Percentiles rank a stretch among this genome's conserved stretches.
These are phyloP conservation scores for Sycophaga agraensis DNA, from an alignment of 1,140 invertebrate species.

Conservation along the genomic window DNA sequence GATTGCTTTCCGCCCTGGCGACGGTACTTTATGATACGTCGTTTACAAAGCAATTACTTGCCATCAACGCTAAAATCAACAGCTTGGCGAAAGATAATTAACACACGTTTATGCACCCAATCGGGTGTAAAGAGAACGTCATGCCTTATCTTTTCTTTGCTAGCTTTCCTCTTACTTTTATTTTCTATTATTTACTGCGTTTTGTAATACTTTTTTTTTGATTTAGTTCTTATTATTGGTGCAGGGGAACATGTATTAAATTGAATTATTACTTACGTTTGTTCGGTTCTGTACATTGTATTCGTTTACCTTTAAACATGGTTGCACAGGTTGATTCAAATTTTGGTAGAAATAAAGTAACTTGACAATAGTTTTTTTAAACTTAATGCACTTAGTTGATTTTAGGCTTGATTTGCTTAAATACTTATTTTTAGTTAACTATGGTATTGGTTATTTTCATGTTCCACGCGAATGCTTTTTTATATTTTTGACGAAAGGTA, in stretches of 20 bases:
- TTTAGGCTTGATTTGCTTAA: too few relatives aligned
- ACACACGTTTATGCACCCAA: constrained; percentile 41
- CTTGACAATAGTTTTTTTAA: constrained; percentile 4
- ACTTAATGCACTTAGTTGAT: constrained; percentile 8
- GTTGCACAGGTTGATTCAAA: too few relatives aligned
- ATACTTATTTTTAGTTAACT: constrained; percentile 7
- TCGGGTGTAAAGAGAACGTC: constrained; percentile 33
- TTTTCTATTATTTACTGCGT: constrained; percentile 40
- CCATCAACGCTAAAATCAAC: constrained; percentile 73
- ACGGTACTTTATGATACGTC: constrained; percentile 70
- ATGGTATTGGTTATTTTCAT: constrained; percentile 14
- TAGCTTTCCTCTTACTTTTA: constrained; percentile 48
- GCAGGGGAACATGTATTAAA: constrained; percentile 23
- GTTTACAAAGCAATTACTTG: constrained; percentile 71
- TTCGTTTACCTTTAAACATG: too few relatives aligned
- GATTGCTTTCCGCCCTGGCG: constrained; percentile 65
- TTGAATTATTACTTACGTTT: neutral
- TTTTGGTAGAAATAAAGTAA: neutral
- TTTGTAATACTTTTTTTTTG: constrained; percentile 23
- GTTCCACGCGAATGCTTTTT: neutral
- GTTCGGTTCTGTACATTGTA: too few relatives aligned
- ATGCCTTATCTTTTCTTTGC: constrained; percentile 43
- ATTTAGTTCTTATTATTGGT: constrained; percentile 19
- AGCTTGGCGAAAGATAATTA: constrained; percentile 75
- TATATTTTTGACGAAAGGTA: constrained; percentile 15